Percentiles rank a stretch among this genome's conserved stretches.
Evolutionary conservation across 2,797 vertebrate species (phyloP).

Genomic region (Lagodon rhomboides): DNA sequence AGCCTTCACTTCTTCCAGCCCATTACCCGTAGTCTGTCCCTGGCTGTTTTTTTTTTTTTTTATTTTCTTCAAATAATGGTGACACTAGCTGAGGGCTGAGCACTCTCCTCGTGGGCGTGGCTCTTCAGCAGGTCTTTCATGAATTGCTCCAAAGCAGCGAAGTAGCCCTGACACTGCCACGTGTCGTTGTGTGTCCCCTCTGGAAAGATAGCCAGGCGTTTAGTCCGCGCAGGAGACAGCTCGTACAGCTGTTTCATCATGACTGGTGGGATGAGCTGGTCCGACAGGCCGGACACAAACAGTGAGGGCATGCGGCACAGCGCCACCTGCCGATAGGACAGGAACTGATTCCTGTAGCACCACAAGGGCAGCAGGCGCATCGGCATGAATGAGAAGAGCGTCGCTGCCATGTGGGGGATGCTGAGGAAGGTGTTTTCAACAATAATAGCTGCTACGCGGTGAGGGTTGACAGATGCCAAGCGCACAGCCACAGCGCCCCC

Average conservation of each 20-base stretch:
- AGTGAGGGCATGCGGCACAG: slow-evolving; percentile 98
- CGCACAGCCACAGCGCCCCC: slow-evolving; percentile 97
- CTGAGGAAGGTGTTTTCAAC: slow-evolving; percentile 99
- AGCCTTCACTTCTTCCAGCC: slow-evolving; percentile 61
- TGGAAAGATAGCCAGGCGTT: slow-evolving; percentile 96
- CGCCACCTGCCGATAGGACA: slow-evolving; percentile 94
- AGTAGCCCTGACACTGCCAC: slow-evolving; percentile 99
- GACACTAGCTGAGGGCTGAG: slow-evolving; percentile 92
- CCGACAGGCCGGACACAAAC: slow-evolving; percentile 97
- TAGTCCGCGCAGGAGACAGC: slow-evolving; percentile 97
- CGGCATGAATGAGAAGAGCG: slow-evolving; percentile 97
- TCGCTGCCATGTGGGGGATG: slow-evolving; percentile 98
- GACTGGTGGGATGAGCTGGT: slow-evolving; percentile 97
- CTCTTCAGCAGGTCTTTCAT: slow-evolving; percentile 96
- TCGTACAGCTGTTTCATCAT: slow-evolving; percentile 99
- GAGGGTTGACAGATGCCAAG: slow-evolving; percentile 94
- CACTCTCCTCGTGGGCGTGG: slow-evolving; percentile 92
- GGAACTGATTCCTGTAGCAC: slow-evolving; percentile 99
- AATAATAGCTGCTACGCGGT: slow-evolving; percentile 95
- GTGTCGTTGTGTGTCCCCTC: slow-evolving; percentile 99
- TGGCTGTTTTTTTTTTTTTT: neutral
- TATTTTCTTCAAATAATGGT: slow-evolving; percentile 91
- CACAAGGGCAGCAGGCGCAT: slow-evolving; percentile 96
- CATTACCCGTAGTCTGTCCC: neutral
- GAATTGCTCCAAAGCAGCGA: slow-evolving; percentile 97